Evolutionary conservation across 92 coral and sea anemone genomes (phyloP).

Genomic region (Heteractis magnifica): DNA sequence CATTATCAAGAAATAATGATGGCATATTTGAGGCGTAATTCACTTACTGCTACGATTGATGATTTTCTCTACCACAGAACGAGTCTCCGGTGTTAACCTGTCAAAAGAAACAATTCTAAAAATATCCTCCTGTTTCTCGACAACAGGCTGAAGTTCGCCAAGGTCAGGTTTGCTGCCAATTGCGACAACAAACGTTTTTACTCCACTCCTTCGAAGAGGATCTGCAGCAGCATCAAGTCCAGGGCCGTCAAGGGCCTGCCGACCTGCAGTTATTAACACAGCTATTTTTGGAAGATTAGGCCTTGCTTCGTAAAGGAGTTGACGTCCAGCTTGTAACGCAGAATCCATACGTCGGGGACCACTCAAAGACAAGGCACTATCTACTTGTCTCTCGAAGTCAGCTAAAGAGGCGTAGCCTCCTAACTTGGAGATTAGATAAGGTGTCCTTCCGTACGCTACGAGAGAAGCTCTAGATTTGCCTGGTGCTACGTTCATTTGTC

Average conservation of each 20-base stretch:
- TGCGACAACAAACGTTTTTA: conserved; percentile 51
- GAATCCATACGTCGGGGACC: conserved; percentile 42
- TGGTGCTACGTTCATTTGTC: conserved; percentile 40
- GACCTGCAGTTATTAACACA: conserved; percentile 47
- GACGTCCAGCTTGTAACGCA: conserved; percentile 48
- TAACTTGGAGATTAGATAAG: conserved; percentile 34
- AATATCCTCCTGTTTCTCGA: conserved; percentile 29
- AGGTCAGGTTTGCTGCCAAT: conserved; percentile 39
- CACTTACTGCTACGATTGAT: neutral
- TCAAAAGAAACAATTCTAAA: conserved; percentile 34
- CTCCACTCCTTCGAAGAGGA: conserved; percentile 37
- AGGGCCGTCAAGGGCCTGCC: conserved; percentile 35
- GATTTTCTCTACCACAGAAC: neutral
- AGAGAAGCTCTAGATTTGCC: conserved; percentile 43
- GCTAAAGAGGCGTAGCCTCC: conserved; percentile 23
- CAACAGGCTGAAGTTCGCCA: conserved; percentile 31
- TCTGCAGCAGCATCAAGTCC: conserved; percentile 35
- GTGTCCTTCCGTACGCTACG: conserved; percentile 32
- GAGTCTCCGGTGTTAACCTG: neutral
- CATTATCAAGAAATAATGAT: too few relatives aligned
- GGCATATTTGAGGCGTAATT: neutral
- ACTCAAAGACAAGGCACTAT: conserved; percentile 23
- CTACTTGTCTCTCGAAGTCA: conserved; percentile 44
- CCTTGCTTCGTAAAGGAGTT: conserved; percentile 19
- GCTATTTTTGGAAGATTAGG: conserved; percentile 40